phyloP scores from a whole-genome alignment of 30 jellyfish, hydroid and myxozoan genomes.

The Sanderia malayensis region DNA sequence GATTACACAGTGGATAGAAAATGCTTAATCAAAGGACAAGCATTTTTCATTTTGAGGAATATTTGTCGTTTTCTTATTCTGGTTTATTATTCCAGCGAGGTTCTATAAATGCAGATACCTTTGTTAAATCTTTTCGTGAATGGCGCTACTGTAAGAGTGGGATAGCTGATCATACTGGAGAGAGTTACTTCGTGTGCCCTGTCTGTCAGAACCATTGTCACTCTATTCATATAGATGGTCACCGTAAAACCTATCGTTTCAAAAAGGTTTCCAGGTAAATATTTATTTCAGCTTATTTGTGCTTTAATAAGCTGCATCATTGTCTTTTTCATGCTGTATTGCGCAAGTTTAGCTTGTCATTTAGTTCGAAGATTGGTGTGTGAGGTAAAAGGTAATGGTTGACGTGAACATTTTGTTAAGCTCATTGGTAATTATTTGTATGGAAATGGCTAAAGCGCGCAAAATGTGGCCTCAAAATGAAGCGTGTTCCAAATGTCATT shows the following conservation, averaged over 20 bases:
- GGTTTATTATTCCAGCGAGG: constrained; percentile 1
- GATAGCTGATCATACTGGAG: neutral
- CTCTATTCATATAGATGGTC: neutral
- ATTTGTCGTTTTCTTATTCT: neutral
- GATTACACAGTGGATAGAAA: neutral
- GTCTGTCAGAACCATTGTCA: constrained; percentile 1
- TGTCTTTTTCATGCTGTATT: neutral
- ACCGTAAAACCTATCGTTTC: constrained; percentile 1
- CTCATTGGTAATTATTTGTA: neutral
- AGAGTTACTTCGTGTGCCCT: constrained; percentile 2
- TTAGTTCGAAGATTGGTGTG: neutral
- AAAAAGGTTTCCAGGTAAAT: neutral
- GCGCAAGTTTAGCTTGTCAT: neutral
- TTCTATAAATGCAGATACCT: neutral
- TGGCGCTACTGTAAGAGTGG: constrained; percentile 3
- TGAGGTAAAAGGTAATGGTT: neutral
- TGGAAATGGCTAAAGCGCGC: constrained; percentile 1
- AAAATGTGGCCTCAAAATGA: neutral
- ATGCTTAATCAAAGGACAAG: neutral
- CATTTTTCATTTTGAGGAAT: neutral
- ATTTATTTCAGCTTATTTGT: neutral
- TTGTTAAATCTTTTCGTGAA: neutral
- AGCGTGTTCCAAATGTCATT: constrained; percentile 1
- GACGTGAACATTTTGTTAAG: neutral
- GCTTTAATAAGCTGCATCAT: neutral